Evolutionary conservation across 2,888 invertebrate genomes (phyloP).

Genomic region (Acleris literana): DNA sequence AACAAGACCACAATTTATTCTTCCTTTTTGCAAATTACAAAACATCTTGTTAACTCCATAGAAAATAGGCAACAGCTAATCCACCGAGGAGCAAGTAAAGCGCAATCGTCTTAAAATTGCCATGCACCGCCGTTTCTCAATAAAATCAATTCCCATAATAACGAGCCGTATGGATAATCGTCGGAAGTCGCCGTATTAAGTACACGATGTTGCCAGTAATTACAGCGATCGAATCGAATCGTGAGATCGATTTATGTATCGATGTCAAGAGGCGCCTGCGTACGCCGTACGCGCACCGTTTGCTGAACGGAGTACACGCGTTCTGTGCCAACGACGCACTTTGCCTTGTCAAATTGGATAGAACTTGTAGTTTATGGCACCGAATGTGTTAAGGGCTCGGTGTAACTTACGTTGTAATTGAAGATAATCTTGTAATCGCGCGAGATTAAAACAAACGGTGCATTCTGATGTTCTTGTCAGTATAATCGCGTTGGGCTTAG

Average conservation of each 20-base stretch:
- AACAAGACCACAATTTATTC: too few relatives aligned
- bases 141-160: slow-evolving; percentile 66
- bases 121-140: slow-evolving; percentile 50
- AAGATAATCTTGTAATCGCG: slow-evolving; percentile 25
- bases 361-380: too few relatives aligned
- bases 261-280: slow-evolving; percentile 63
- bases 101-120: slow-evolving; percentile 31
- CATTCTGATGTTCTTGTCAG: slow-evolving; percentile 2
- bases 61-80: slow-evolving; percentile 5
- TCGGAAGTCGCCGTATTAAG: slow-evolving; percentile 69
- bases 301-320: slow-evolving; percentile 2
- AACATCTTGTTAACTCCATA: background rate
- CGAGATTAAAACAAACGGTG: slow-evolving; percentile 9
- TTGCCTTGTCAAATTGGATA: too few relatives aligned
- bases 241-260: slow-evolving; percentile 72
- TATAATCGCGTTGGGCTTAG: slow-evolving; percentile 2
- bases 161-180: slow-evolving; percentile 57
- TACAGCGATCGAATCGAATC: slow-evolving; percentile 67
- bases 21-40: background rate
- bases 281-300: slow-evolving; percentile 41
- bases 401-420: slow-evolving; percentile 18
- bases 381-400: background rate
- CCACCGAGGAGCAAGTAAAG: slow-evolving; percentile 22
- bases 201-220: slow-evolving; percentile 61
- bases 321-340: too few relatives aligned